Conservation (phyloP, 2,113 vertebrate genomes). For the Oreochromis aureus region DNA sequence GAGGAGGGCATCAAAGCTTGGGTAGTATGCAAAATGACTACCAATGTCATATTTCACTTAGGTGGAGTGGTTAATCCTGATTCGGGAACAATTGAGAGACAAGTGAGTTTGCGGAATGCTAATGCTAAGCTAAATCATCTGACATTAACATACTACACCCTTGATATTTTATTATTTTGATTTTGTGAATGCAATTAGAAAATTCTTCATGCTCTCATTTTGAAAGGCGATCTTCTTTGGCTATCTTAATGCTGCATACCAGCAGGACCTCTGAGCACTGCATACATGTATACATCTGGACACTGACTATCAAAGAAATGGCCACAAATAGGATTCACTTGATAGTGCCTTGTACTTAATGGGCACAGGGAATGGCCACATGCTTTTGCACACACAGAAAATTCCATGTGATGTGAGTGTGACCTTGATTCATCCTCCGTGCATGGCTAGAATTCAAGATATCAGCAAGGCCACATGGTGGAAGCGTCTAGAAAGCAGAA, state of each 20-base stretch:
- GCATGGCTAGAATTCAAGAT: conserved; percentile 5
- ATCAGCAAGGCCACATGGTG: conserved; percentile 18
- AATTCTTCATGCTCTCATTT: not conserved
- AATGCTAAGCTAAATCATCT: not conserved
- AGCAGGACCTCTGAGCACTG: not conserved
- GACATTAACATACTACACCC: not conserved
- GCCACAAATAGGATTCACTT: not conserved
- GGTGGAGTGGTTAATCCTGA: not conserved
- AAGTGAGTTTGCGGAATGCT: not conserved
- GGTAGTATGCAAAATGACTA: conserved; percentile 26
- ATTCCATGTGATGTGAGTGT: conserved; percentile 1
- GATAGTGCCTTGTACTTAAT: not conserved
- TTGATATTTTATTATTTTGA: not conserved
- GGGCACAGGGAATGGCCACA: not conserved
- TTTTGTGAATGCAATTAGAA: not conserved
- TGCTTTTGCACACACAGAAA: not conserved
- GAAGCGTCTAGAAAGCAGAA: not conserved
- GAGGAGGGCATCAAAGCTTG: conserved; percentile 35
- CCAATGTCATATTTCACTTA: not conserved
- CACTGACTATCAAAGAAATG: not conserved
- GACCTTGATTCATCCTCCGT: conserved; percentile 35
- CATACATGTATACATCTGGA: not conserved
- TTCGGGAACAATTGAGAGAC: not conserved
- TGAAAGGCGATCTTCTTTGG: not conserved
- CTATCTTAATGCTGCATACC: not conserved